These are phyloP conservation scores for Numida meleagris DNA, from an alignment of 2,113 vertebrate genomes.

Conservation along the genomic window DNA sequence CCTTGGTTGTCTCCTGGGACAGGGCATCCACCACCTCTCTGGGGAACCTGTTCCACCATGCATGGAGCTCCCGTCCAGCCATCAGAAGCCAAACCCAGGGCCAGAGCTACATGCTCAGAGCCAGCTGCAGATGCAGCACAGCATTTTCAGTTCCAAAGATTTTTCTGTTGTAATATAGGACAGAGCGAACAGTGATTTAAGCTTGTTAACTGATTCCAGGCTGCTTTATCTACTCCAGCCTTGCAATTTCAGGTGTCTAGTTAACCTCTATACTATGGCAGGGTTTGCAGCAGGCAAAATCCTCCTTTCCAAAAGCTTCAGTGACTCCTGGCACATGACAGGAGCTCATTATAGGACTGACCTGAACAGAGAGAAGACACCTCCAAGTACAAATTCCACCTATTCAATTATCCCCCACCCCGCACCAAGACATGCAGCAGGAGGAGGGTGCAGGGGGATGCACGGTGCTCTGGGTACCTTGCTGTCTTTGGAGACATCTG, in stretches of 20 bases:
- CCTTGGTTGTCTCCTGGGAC: too few species aligned
- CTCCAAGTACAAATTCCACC: not conserved
- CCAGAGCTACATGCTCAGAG: not conserved
- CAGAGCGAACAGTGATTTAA: not conserved
- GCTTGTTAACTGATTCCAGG: not conserved
- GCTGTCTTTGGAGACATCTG: not conserved
- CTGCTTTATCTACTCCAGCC: not conserved
- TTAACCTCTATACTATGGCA: not conserved
- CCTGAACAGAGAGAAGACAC: not conserved
- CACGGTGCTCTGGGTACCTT: not conserved
- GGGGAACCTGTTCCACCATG: not conserved
- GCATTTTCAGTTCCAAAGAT: not conserved
- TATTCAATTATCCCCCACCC: not conserved
- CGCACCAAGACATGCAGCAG: not conserved
- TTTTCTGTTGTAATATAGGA: not conserved
- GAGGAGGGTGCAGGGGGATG: not conserved
- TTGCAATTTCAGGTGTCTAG: not conserved
- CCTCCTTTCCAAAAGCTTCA: not conserved
- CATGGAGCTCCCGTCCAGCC: fast-evolving
- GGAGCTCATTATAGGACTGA: not conserved
- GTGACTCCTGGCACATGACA: not conserved
- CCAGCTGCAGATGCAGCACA: not conserved
- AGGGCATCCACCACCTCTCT: too few species aligned
- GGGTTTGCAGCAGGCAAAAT: not conserved
- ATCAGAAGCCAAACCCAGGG: not conserved